Conservation (phyloP, 2,113 vertebrate species). For the Oriolus oriolus region DNA sequence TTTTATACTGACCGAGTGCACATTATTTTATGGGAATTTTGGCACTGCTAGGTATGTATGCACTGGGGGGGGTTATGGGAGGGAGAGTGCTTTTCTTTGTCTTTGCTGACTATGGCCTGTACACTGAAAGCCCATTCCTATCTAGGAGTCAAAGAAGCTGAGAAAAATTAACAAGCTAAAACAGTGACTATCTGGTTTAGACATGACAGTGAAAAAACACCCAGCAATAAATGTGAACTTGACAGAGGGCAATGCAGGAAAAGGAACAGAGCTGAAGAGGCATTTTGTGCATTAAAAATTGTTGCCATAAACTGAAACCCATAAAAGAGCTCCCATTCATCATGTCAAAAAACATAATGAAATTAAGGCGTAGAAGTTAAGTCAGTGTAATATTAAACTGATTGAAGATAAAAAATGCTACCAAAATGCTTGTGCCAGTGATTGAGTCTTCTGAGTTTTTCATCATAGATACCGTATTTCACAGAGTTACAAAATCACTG, state of each 20-base stretch:
- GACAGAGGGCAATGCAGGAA: background rate
- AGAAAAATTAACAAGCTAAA: background rate
- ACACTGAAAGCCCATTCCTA: background rate
- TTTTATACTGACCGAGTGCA: background rate
- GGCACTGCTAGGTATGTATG: background rate
- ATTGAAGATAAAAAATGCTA: background rate
- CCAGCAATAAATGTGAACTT: background rate
- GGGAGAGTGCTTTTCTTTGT: background rate
- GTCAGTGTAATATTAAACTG: background rate
- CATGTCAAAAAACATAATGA: background rate
- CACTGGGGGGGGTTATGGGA: fast-evolving
- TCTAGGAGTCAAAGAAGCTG: background rate
- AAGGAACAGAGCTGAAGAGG: background rate
- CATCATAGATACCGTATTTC: background rate
- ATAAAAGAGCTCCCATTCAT: background rate
- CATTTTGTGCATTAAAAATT: background rate
- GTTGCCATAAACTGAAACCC: background rate
- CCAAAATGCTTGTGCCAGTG: background rate
- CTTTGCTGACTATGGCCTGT: background rate
- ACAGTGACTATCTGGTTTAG: background rate
- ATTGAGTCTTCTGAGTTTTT: background rate
- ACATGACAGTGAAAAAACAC: background rate
- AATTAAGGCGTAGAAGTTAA: background rate
- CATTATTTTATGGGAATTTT: background rate
- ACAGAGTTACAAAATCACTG: background rate